Conservation (phyloP, 2,888 invertebrate species). For the Neria commutata region DNA sequence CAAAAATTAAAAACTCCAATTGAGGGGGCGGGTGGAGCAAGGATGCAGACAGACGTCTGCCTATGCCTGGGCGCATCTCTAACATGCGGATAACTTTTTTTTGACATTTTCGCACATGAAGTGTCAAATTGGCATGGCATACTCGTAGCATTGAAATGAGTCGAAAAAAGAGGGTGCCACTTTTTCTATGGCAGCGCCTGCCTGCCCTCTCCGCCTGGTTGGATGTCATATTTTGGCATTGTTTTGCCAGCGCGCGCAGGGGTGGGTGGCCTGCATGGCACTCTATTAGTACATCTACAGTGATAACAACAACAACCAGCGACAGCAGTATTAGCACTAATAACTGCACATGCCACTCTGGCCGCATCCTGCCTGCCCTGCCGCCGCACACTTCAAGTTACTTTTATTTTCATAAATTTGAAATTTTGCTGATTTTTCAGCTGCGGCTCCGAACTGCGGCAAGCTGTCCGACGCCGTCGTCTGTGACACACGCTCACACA, state of each 20-base stretch:
- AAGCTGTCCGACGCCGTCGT: slow-evolving; percentile 6
- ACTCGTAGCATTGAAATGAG: too few relatives aligned
- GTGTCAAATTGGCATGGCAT: slow-evolving; percentile 1
- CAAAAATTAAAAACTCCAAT: neutral
- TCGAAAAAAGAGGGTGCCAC: too few relatives aligned
- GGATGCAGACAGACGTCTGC: too few relatives aligned
- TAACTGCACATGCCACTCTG: too few relatives aligned
- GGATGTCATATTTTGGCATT: neutral
- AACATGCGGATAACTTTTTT: too few relatives aligned
- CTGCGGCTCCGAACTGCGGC: slow-evolving; percentile 37
- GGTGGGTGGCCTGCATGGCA: neutral
- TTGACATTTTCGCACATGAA: slow-evolving; percentile 1
- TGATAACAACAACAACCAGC: too few relatives aligned
- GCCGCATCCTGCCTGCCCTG: too few relatives aligned
- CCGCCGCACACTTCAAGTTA: too few relatives aligned
- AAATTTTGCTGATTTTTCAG: slow-evolving; percentile 49
- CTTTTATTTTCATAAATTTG: slow-evolving; percentile 21
- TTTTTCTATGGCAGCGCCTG: neutral
- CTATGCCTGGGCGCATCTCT: too few relatives aligned
- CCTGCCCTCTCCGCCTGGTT: too few relatives aligned
- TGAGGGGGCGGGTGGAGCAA: too few relatives aligned
- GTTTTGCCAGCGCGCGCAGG: neutral
- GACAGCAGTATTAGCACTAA: too few relatives aligned
- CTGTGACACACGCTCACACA: slow-evolving; percentile 6
- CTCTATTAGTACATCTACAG: neutral